Conservation (phyloP, 2,113 vertebrate species). For the Ceyx margarethae region DNA sequence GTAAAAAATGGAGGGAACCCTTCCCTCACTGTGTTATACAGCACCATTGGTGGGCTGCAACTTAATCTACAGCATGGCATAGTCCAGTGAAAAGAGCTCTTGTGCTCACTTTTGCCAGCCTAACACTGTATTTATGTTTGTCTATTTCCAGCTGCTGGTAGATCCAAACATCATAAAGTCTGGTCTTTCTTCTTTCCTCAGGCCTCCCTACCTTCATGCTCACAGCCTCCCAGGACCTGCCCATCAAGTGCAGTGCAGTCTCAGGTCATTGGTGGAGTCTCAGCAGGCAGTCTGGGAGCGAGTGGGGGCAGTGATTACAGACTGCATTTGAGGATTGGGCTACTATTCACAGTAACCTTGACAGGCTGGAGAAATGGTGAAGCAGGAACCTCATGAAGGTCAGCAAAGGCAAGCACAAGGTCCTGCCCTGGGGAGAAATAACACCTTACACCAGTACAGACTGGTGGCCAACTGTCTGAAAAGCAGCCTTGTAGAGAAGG, state of each 20-base stretch:
- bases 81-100: neutral
- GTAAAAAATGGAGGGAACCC: neutral
- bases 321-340: neutral
- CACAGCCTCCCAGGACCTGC: neutral
- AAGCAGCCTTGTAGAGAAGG: neutral
- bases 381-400: neutral
- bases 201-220: neutral
- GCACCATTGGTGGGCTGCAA: neutral
- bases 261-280: neutral
- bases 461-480: neutral
- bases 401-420: neutral
- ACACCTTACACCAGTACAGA: neutral
- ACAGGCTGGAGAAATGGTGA: neutral
- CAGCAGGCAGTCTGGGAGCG: neutral
- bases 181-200: neutral
- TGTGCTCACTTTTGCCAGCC: neutral
- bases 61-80: neutral
- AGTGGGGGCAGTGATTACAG: neutral
- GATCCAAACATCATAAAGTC: neutral
- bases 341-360: neutral
- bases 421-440: neutral
- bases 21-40: neutral
- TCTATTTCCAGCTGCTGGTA: neutral
- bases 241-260: rapidly evolving
- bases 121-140: neutral